phyloP scores from a whole-genome alignment of 2,113 vertebrate genomes.

The Actenoides hombroni region DNA sequence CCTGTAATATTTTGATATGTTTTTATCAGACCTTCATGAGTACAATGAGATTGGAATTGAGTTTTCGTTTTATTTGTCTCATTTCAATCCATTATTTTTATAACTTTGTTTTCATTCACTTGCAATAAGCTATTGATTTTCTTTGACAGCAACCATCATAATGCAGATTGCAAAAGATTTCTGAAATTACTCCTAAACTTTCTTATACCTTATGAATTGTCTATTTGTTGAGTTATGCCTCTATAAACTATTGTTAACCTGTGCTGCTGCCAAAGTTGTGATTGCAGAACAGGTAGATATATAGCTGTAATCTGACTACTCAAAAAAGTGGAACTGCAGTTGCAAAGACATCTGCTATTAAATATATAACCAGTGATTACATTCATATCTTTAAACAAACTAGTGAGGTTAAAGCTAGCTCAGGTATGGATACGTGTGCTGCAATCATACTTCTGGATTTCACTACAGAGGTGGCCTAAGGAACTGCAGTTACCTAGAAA shows the following conservation, averaged over 20 bases:
- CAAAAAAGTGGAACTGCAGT: background rate
- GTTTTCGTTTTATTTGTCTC: background rate
- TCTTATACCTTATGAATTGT: background rate
- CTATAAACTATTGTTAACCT: background rate
- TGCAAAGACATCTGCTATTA: background rate
- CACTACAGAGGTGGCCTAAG: background rate
- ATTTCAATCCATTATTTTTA: background rate
- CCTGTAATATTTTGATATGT: background rate
- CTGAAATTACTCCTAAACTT: background rate
- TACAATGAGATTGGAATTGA: background rate
- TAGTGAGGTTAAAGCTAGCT: background rate
- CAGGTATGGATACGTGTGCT: background rate
- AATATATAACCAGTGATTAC: background rate
- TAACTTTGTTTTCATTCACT: background rate
- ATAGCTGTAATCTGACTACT: background rate
- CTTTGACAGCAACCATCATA: background rate
- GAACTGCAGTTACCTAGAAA: background rate
- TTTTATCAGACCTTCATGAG: background rate
- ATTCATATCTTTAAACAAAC: background rate
- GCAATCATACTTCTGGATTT: background rate
- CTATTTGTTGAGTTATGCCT: background rate
- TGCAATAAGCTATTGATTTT: background rate
- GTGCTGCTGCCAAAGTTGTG: background rate
- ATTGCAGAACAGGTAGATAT: background rate
- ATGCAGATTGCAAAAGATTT: background rate